Percentiles rank a stretch among this genome's conserved stretches.
Conservation (phyloP, 2,888 invertebrate species). For the Drosophila sordidapex region DNA sequence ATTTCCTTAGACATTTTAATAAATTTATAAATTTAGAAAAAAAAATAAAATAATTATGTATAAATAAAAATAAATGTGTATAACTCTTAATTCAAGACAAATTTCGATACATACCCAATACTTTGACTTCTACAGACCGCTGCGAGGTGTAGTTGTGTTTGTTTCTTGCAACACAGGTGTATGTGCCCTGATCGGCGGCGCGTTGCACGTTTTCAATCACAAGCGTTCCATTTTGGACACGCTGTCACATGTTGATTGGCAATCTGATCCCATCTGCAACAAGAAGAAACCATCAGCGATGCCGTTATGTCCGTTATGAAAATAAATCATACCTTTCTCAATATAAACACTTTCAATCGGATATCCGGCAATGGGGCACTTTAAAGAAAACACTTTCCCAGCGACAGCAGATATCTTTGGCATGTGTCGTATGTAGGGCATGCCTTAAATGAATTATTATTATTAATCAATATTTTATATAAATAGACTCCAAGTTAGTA, state of each 20-base stretch:
- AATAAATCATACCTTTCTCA: constrained; percentile 90
- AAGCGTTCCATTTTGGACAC: constrained; percentile 93
- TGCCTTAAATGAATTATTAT: constrained; percentile 84
- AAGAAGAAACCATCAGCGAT: not conserved
- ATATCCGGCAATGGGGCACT: constrained; percentile 95
- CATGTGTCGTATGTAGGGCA: constrained; percentile 94
- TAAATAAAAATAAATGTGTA: not conserved
- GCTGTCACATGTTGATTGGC: constrained; percentile 94
- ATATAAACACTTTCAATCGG: constrained; percentile 94
- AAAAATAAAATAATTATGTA: not conserved
- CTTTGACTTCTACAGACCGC: constrained; percentile 90
- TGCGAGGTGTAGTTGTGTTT: constrained; percentile 92
- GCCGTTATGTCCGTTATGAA: too few relatives aligned
- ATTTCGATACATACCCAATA: constrained; percentile 86
- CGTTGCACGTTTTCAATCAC: constrained; percentile 93
- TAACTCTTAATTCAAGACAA: not conserved
- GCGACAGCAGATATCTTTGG: constrained; percentile 93
- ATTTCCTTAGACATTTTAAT: not conserved
- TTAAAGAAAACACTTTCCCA: constrained; percentile 91
- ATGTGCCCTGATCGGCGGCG: constrained; percentile 94
- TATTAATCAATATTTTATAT: constrained; percentile 25
- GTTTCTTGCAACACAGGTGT: constrained; percentile 94
- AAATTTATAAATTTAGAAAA: not conserved
- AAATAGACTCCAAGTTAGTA: too few relatives aligned
- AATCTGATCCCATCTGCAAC: constrained; percentile 90